Evolutionary conservation across 2,797 vertebrate genomes (phyloP).

Genomic region (Simalia tracyae): DNA sequence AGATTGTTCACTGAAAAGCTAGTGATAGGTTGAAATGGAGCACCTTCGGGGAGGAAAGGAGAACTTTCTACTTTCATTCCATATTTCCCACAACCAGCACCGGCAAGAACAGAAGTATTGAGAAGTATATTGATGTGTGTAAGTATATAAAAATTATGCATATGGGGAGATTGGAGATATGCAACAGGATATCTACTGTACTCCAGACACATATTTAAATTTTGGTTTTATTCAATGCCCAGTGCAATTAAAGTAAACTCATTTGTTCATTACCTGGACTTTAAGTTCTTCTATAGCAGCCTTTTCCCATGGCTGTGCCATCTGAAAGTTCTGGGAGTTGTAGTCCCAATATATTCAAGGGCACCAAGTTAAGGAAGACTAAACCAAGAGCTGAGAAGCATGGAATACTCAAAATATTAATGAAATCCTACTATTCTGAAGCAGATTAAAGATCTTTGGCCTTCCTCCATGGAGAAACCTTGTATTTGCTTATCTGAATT

Average conservation of each 20-base stretch:
- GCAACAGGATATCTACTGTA: neutral
- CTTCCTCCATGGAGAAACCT: neutral
- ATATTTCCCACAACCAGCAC: neutral
- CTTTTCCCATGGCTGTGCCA: neutral
- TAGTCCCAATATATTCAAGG: neutral
- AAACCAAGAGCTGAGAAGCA: neutral
- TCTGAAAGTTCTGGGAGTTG: neutral
- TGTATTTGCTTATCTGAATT: conserved; percentile 14
- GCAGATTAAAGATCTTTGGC: neutral
- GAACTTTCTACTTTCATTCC: neutral
- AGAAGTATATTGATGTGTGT: neutral
- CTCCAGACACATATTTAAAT: neutral
- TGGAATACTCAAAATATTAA: neutral
- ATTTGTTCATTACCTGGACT: neutral
- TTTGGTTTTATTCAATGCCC: neutral
- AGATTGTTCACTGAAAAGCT: neutral
- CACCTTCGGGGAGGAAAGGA: neutral
- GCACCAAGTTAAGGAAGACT: neutral
- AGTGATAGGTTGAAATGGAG: neutral
- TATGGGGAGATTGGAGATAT: neutral
- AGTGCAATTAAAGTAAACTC: neutral
- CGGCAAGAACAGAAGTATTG: neutral
- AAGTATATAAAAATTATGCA: neutral
- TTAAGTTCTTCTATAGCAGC: neutral
- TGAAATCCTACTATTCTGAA: neutral